A percentile compares a stretch with the other conserved stretches of the same genome.
phyloP scores from a whole-genome alignment of 1,140 invertebrate species.

The Drosophila punjabiensis region DNA sequence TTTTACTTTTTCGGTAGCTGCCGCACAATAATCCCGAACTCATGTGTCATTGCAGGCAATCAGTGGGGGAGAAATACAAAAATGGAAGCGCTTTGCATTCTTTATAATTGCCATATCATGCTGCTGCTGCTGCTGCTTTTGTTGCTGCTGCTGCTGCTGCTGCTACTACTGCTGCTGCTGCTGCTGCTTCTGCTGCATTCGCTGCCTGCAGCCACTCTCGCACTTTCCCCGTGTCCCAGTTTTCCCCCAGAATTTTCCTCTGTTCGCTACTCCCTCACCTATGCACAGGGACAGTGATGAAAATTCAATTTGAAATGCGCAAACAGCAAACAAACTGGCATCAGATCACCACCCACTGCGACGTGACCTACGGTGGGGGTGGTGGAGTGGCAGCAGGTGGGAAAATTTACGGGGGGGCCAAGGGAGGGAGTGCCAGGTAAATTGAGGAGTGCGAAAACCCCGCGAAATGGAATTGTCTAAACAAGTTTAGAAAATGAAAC shows the following conservation, averaged over 20 bases:
- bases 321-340: slow-evolving; percentile 50
- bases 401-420: not conserved
- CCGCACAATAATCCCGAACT: slow-evolving; percentile 20
- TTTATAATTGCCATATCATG: slow-evolving; percentile 41
- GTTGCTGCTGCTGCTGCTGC: slow-evolving; percentile 9
- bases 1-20: not conserved
- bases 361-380: slow-evolving; percentile 6
- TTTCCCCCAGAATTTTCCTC: not conserved
- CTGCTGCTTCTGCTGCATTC: slow-evolving; percentile 16
- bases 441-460: not conserved
- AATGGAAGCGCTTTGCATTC: slow-evolving; percentile 29
- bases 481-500: not conserved
- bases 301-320: slow-evolving; percentile 54
- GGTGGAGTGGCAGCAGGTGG: not conserved
- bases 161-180: slow-evolving; percentile 22
- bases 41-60: slow-evolving; percentile 35
- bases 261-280: slow-evolving; percentile 2
- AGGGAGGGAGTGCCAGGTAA: too few species aligned
- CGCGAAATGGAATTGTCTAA: slow-evolving; percentile 28
- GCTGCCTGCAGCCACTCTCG: slow-evolving; percentile 1
- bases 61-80: slow-evolving; percentile 11
- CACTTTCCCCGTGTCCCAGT: not conserved
- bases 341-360: slow-evolving; percentile 15
- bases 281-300: slow-evolving; percentile 25
- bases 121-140: slow-evolving; percentile 11